phyloP scores from a whole-genome alignment of 2,113 vertebrate genomes.

The Oncorhynchus nerka region DNA sequence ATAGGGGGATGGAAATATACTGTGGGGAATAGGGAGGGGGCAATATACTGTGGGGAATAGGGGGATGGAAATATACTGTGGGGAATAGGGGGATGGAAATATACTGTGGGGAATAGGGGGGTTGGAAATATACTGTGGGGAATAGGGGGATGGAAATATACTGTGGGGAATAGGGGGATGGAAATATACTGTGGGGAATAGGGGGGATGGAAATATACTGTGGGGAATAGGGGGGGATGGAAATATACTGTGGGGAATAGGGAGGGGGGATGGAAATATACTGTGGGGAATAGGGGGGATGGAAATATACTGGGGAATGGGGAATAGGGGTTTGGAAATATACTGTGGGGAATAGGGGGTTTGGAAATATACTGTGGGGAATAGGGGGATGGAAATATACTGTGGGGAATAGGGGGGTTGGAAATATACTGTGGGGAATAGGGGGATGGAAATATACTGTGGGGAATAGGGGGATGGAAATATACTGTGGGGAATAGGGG shows the following conservation, averaged over 20 bases:
- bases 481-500: background rate
- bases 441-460: background rate
- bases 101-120: background rate
- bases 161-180: background rate
- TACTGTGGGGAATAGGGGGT: background rate
- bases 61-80: background rate
- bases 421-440: background rate
- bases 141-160: background rate
- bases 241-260: background rate
- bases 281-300: background rate
- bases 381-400: background rate
- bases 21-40: background rate
- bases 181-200: background rate
- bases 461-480: background rate
- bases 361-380: background rate
- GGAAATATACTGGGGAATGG: background rate
- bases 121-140: background rate
- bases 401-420: background rate
- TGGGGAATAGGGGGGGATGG: background rate
- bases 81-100: background rate
- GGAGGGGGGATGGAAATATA: background rate
- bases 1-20: background rate
- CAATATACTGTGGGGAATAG: background rate
- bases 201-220: background rate
- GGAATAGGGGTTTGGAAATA: background rate